phyloP scores from a whole-genome alignment of 2,888 invertebrate species.

The Cerceris rybyensis region DNA sequence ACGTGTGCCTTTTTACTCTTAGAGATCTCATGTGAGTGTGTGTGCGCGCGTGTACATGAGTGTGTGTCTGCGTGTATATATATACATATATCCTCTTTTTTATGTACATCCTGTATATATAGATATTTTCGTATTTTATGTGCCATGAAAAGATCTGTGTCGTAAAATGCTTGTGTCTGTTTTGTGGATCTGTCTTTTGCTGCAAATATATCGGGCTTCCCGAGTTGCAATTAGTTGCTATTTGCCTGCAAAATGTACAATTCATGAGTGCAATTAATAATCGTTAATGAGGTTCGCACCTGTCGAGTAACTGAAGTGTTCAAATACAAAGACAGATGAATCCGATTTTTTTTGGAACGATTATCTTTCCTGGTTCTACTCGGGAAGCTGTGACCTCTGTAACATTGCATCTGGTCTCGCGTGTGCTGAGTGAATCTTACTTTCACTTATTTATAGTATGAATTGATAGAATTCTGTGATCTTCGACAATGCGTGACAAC shows the following conservation, averaged over 20 bases:
- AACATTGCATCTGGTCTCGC: too few relatives aligned
- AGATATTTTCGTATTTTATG: neutral
- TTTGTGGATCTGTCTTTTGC: conserved; percentile 69
- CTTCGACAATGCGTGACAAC: too few relatives aligned
- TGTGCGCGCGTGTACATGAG: conserved; percentile 60
- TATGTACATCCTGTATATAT: neutral
- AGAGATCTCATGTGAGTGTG: conserved; percentile 58
- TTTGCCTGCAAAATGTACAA: neutral
- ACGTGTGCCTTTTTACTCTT: conserved; percentile 65
- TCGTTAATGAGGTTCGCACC: neutral
- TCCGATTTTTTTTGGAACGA: conserved; percentile 10
- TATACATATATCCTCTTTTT: conserved; percentile 1
- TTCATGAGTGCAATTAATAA: neutral
- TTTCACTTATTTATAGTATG: neutral
- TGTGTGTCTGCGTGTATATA: conserved; percentile 34
- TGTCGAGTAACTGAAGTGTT: neutral
- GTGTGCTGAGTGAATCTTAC: conserved; percentile 10
- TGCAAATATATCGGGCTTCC: conserved; percentile 50
- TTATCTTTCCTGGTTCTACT: neutral
- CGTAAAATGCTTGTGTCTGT: conserved; percentile 70
- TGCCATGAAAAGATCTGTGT: conserved; percentile 1
- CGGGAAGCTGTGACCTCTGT: too few relatives aligned
- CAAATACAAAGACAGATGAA: neutral
- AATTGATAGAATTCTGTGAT: too few relatives aligned
- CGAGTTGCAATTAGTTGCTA: conserved; percentile 43